Evolutionary conservation across 2,888 invertebrate species (phyloP), one percentile per base, ranked within the genome.

Genomic region (Parascotia fuliginaria): DNA sequence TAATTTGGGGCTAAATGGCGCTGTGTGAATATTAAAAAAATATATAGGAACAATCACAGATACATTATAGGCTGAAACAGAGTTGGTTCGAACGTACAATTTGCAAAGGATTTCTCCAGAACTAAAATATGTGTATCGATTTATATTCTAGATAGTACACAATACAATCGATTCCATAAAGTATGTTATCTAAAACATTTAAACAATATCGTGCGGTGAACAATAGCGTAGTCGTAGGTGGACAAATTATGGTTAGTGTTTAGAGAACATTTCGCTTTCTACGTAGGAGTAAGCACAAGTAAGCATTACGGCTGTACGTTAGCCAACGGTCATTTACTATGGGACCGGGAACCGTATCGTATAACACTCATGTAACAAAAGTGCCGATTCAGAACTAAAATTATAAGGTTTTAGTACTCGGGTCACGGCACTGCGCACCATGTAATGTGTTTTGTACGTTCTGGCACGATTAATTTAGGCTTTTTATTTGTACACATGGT

Each of bases 211-310:
- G 31, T 47, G 34, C 13, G 13, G 11, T 7, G 33, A 41, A 60
- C 54, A 60, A 60, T 63, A 34, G 44, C 31, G 34, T 46, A 24
- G 3, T 15, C 59, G 65, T 65, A 63, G 65, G 65, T 60, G 60
- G 66, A 47, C 36, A 56, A 63, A 57, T 65, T 53, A 65, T 66
- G 47, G 60, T 37, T 40, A 60, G 50, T 63, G 60, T 60, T 65
- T 60, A 66, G 60, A 27, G 46, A 33, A 52, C 60, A 54, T 56
- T 60, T 48, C 47, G 51, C 39, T 40, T 45, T 46, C 40, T 3
- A 31, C 47, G 65, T 65, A 52, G 65, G 65, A 55, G 62, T 39
- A n/a, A n/a, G n/a, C n/a, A n/a, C n/a, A n/a, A n/a, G 40, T 29
- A 46, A 53, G 62, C 47, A 55, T 53, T 65, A 62, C 60, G 50